A percentile compares a stretch with the other conserved stretches of the same genome.
phyloP scores from a whole-genome alignment of 1,140 invertebrate species.

The Eurosta solidaginis region DNA sequence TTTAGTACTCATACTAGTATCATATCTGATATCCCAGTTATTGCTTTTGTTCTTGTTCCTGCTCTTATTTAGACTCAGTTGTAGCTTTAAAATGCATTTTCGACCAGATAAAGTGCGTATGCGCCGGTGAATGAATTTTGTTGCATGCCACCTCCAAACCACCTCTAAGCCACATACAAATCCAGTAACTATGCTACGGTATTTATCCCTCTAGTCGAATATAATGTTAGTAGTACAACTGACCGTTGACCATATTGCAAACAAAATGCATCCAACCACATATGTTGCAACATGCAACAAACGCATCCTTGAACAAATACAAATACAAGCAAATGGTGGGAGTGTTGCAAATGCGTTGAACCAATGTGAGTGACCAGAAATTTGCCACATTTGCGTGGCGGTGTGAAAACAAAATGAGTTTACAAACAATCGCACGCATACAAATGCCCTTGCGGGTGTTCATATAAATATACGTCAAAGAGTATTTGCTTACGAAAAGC shows the following conservation, averaged over 20 bases:
- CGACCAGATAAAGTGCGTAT: slow-evolving; percentile 16
- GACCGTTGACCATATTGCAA: neutral
- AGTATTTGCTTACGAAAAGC: neutral
- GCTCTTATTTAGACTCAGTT: neutral
- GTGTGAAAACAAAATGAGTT: slow-evolving; percentile 19
- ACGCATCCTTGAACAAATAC: neutral
- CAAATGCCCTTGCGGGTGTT: neutral
- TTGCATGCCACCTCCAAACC: neutral
- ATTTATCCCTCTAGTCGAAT: neutral
- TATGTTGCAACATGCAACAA: neutral
- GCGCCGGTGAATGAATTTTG: neutral
- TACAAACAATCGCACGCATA: neutral
- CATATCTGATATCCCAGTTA: neutral
- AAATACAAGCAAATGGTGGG: neutral
- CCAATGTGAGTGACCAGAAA: slow-evolving; percentile 6
- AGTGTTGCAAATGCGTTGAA: neutral
- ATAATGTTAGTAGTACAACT: neutral
- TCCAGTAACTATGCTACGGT: neutral
- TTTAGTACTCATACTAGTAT: too few species aligned
- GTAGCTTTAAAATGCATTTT: neutral
- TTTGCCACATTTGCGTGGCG: slow-evolving; percentile 13
- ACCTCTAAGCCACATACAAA: slow-evolving; percentile 3
- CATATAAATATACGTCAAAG: neutral
- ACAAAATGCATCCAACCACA: neutral
- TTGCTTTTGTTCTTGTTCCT: neutral